Conservation (phyloP, 2,888 invertebrate genomes). For the Drosophila birchii region DNA sequence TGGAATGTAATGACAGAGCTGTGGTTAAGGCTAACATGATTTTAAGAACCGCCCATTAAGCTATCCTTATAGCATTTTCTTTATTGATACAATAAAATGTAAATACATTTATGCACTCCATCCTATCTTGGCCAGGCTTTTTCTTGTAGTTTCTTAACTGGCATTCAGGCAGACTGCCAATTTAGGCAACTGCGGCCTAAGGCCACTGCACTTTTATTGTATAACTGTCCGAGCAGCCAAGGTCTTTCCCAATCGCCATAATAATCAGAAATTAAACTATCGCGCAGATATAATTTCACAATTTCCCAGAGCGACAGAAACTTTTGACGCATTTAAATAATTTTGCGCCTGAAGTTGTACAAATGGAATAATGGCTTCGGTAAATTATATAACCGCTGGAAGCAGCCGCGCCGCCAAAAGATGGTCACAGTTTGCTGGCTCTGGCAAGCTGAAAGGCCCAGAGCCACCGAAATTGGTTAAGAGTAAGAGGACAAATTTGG, state of each 20-base stretch:
- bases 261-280: constrained; percentile 39
- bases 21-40: not conserved
- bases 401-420: constrained; percentile 30
- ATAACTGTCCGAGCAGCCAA: constrained; percentile 45
- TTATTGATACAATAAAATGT: constrained; percentile 5
- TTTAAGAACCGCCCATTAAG: constrained; percentile 4
- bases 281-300: constrained; percentile 50
- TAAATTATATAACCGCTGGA: constrained; percentile 66
- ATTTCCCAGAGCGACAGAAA: constrained; percentile 52
- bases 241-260: constrained; percentile 54
- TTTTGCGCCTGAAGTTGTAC: constrained; percentile 57
- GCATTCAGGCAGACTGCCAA: not conserved
- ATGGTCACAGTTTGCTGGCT: constrained; percentile 71
- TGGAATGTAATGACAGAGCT: not conserved
- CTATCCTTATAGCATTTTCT: not conserved
- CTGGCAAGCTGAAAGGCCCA: constrained; percentile 43
- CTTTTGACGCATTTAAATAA: constrained; percentile 65
- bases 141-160: not conserved
- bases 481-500: constrained; percentile 55
- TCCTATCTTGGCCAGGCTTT: not conserved
- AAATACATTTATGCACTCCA: not conserved
- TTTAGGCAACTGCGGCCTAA: constrained; percentile 13
- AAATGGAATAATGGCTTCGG: constrained; percentile 68
- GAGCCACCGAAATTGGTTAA: constrained; percentile 35
- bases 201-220: constrained; percentile 52